A percentile compares a stretch with the other conserved stretches of the same genome.
Evolutionary conservation across 2,113 vertebrate species (phyloP).

Genomic region (Steatornis caripensis): DNA sequence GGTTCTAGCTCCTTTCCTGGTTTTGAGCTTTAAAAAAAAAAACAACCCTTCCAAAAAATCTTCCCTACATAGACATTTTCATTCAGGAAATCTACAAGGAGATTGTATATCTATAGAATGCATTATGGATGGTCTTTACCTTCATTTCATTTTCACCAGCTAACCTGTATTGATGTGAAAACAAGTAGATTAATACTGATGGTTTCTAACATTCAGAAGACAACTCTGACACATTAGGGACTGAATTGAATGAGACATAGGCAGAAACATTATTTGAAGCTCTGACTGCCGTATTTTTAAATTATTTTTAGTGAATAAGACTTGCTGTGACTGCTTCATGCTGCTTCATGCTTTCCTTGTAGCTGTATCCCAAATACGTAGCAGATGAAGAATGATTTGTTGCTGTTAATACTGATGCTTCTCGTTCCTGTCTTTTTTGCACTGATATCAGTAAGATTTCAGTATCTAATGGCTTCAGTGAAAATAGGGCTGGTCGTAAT

Average conservation of each 20-base stretch:
- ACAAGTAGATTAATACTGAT: background rate
- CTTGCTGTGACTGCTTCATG: background rate
- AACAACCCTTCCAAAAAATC: background rate
- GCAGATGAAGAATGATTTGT: background rate
- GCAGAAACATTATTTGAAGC: background rate
- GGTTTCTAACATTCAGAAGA: background rate
- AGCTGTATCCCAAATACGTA: background rate
- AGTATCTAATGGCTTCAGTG: background rate
- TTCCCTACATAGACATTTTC: background rate
- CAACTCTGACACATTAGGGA: background rate
- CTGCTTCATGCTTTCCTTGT: background rate
- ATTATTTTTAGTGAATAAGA: background rate
- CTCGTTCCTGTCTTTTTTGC: background rate
- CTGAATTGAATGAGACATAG: background rate
- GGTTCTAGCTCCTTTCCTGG: background rate
- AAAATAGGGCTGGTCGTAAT: background rate
- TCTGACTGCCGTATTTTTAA: background rate
- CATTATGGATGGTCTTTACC: background rate
- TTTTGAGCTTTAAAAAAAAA: background rate
- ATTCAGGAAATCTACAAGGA: background rate
- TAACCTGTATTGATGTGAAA: background rate
- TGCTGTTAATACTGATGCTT: background rate
- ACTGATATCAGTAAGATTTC: background rate
- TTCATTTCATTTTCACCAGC: background rate
- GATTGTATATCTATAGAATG: background rate